These are phyloP conservation scores for Mechanitis messenoides DNA, from an alignment of 2,888 invertebrate genomes.

Conservation along the genomic window DNA sequence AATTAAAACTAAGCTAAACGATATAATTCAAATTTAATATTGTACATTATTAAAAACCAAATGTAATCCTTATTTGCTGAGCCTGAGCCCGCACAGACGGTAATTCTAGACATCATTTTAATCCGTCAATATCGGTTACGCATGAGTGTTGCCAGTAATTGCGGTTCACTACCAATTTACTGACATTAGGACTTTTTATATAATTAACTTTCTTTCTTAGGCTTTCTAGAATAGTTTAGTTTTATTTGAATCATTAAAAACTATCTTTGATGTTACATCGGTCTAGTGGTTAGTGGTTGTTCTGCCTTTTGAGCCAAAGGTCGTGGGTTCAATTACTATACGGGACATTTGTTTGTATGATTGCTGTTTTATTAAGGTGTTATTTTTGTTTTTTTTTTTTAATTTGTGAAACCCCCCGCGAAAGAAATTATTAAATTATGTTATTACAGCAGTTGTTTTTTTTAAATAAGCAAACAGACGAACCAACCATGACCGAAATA, in stretches of 20 bases:
- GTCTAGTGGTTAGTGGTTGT: no score
- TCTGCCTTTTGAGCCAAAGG: no score
- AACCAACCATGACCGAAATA: neutral
- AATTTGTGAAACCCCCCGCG: no score
- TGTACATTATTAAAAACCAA: neutral
- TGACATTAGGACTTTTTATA: slow-evolving; percentile 28
- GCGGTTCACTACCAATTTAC: slow-evolving; percentile 32
- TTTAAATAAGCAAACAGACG: neutral
- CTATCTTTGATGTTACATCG: slow-evolving; percentile 1
- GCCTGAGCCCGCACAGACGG: slow-evolving; percentile 17
- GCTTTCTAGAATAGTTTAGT: slow-evolving; percentile 25
- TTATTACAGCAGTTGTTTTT: no score
- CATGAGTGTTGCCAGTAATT: slow-evolving; percentile 29
- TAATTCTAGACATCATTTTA: slow-evolving; percentile 27
- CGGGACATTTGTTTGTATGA: no score
- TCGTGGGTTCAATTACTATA: no score
- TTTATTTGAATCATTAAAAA: slow-evolving; percentile 10
- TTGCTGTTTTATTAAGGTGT: no score
- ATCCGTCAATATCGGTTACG: slow-evolving; percentile 29
- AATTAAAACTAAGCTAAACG: neutral
- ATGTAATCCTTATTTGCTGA: slow-evolving; percentile 4
- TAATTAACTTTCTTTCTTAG: slow-evolving; percentile 25
- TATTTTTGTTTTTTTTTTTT: no score
- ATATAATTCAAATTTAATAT: neutral
- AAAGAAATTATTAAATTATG: no score